These are phyloP conservation scores for Brachymystax lenok DNA, from an alignment of 2,797 vertebrate genomes.

Conservation along the genomic window DNA sequence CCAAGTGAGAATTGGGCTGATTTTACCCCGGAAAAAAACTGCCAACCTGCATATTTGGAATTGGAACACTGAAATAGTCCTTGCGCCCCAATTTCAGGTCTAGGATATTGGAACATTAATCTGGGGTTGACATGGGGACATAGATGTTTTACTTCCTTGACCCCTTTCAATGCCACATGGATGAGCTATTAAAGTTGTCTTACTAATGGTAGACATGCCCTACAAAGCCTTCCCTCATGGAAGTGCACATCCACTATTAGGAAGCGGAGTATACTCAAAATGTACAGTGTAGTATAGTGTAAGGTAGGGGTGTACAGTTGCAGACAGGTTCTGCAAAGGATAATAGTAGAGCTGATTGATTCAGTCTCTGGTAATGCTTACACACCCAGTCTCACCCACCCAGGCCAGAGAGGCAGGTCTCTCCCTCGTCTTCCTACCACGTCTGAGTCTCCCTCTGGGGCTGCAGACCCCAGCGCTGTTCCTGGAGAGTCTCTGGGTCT, in stretches of 20 bases:
- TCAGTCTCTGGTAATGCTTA: constrained; percentile 26
- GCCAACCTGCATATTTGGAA: too few relatives aligned
- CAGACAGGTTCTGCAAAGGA: constrained; percentile 58
- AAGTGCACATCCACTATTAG: constrained; percentile 41
- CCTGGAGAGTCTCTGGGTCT: constrained; percentile 27
- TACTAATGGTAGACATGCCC: constrained; percentile 35
- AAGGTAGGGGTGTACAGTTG: constrained; percentile 29
- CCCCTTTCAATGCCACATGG: constrained; percentile 26
- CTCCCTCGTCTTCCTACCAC: not conserved
- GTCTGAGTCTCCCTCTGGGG: not conserved
- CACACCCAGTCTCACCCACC: constrained; percentile 33
- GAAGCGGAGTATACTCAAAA: too few relatives aligned
- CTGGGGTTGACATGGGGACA: constrained; percentile 24
- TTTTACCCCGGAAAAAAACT: constrained; percentile 26
- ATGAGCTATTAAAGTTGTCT: constrained; percentile 34
- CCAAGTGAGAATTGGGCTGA: constrained; percentile 65
- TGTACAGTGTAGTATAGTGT: not conserved
- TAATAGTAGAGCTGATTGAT: constrained; percentile 27
- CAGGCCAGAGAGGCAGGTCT: constrained; percentile 10
- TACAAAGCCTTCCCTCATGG: constrained; percentile 43
- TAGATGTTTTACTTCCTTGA: constrained; percentile 17
- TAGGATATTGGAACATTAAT: constrained; percentile 28
- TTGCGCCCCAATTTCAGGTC: not conserved
- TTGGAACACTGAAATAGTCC: not conserved
- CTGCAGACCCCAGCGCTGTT: constrained; percentile 22